Base-by-base conservation (phyloP, 2,113 vertebrate species). In the Phalacrocorax pelagicus region DNA sequence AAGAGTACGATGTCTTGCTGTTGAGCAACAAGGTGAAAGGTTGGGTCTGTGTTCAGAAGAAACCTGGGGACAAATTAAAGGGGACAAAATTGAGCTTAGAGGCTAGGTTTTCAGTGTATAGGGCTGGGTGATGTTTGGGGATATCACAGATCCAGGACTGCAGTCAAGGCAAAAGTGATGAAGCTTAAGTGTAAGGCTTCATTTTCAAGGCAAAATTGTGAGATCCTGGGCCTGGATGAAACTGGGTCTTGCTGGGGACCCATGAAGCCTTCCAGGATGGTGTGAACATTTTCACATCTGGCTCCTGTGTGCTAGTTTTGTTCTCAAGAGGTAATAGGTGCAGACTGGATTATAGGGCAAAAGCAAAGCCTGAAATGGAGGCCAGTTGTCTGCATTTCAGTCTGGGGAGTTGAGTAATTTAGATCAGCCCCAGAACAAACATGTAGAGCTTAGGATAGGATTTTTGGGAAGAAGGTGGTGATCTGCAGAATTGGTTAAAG, bases 271-370 rank as follows among this genome's bases (percentile, higher is more conserved):
- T 78, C 61, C 51, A 63, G 46, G 74, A 81, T 82, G 38, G 24
- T 2, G 3, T 81, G 51, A 4, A 4, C 70, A 65, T 74, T 95
- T 79, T 69, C 73, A 72, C 19, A 42, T 66, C 74, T 81, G 80
- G 18, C 7, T 93, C 12, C 49, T 40, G n/a, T 63, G 92, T 95
- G 85, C 90, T 90, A 95, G 63, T 88, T 96, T 86, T 90, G 65
- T 44, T 44, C 15, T 95, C 88, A 63, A 40, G 77, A 88, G 94
- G 79, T 88, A 92, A 90, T 80, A 70, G 54, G 44, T 51, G 30
- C 0, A 0, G 72, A 90, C 9, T 80, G 69, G 61, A 61, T 94
- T 88, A 42, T 49, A 96, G 86, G 46, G 79, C 81, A 93, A 86
- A 96, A 88, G 55, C 52, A 86, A 88, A 94, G 17, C 22, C 52